Evolutionary conservation across 2,113 vertebrate species (phyloP), one percentile per base, ranked within the genome.

Genomic region (Dromas ardeola): DNA sequence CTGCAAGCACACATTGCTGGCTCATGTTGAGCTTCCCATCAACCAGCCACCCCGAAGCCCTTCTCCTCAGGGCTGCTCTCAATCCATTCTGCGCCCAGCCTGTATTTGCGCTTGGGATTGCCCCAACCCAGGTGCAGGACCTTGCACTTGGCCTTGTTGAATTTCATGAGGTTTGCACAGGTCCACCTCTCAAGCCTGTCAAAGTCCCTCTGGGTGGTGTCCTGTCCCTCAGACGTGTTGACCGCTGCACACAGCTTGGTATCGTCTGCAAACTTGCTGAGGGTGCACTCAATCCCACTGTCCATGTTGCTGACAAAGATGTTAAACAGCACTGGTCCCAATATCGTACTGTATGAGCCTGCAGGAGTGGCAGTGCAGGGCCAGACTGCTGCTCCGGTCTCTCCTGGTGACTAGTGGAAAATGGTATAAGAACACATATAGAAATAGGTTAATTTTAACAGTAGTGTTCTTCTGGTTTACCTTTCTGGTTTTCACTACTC

Each of bases 301-400:
- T 62, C 61, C 61, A 12, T 27, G 16, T 63, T 38, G 11, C 36
- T 3, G 5, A 29, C 11, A 40, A 63, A 40, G 61, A 29, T 27
- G 17, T 63, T 40, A 27, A 40, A 19, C 26, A 63, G 16, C 26
- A 20, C 36, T 12, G 8, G 52, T 30, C 15, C 52, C 27, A 53
- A 34, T n/a, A 7, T 10, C 4, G 0, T 21, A 10, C 14, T 11
- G 12, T 11, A 5, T 2, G 59, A 50, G 29, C 32, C 53, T 53
- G 47, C 11, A 23, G 7, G 72, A 69, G n/a, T 6, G 13, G 36
- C 45, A 4, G 11, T 52, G 45, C 16, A 6, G 32, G 19, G 47
- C 19, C 47, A 11, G 58, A 9, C 8, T 70, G 30, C 55, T 62
- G 27, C 26, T 15, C 23, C 61, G 27, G 30, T 17, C 23, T 70